Base-by-base conservation (phyloP, 2,888 invertebrate species). In the Trilocha varians region DNA sequence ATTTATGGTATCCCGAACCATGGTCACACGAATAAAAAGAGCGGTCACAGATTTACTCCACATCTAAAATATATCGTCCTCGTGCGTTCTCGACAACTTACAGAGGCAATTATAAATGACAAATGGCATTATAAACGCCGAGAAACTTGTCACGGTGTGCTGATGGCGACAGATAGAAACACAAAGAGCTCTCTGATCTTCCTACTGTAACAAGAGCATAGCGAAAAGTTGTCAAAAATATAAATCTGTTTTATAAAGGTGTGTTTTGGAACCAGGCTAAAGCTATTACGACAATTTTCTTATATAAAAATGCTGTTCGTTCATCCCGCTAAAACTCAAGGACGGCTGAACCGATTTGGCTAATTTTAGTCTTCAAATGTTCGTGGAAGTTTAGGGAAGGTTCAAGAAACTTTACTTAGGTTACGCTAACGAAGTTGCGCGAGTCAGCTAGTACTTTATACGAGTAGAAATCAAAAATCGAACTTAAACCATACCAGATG, bases 41-140 rank as follows among this genome's bases (percentile, higher is more conserved):
- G 40, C 38, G 16, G 40, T 38, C 39, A 42, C 32, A 35, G 51
- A 60, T 74, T 74, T 71, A 73, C 80, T 78, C 76, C 76, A 75
- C 76, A 74, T 79, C 69, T 78, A 71, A 5, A 78, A 80, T 79
- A 82, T 83, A 82, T 66, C 57, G 67, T 65, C 65, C 67, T 66
- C 58, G 66, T 65, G 64, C 67, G 61, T 66, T 70, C 79, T 78
- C 71, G 78, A 79, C 78, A 76, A 63, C 58, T 68, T 70, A 74
- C 79, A 76, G 75, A 75, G 74, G 80, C 82, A 84, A 85, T 85
- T 85, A 84, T 78, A 85, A 83, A 76, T 85, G 84, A 85, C 84
- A 83, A 82, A 85, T 83, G 84, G 70, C 73, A 68, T 72, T 74
- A 75, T 69, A 71, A 74, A 72, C 69, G 70, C 69, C 62, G 40